Base-by-base conservation (phyloP, 1,140 invertebrate species). In the Euwallacea similis region DNA sequence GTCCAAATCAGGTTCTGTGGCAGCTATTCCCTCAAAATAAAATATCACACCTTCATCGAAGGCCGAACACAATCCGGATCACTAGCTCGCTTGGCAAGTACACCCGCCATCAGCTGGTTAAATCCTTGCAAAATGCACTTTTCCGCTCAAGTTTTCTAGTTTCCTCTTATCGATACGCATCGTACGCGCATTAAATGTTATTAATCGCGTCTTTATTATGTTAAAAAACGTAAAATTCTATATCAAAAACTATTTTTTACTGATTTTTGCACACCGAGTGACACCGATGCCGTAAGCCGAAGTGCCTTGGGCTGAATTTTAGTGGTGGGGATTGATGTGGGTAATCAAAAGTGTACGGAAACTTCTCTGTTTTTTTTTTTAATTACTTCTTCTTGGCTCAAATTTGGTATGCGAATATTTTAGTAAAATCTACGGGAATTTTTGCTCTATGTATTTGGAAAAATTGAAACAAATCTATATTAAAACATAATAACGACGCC, bases 251-350 rank as follows among this genome's bases (percentile, higher is more conserved):
- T 62, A 47, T 66, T 61, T 73, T 72, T 73, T 72, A 71, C 71
- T 69, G 56, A 70, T 73, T 77, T 80, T 78, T 76, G 74, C 76
- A 79, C 76, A 69, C 73, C 72, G 76, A 76, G 71, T 73, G 75
- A 78, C 71, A 72, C 72, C 75, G 79, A 81, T 79, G 78, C 79
- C 77, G 77, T 79, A 81, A 79, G 78, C 80, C 77, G 77, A 81
- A 80, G 78, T 82, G 80, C 81, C 80, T 82, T 77, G 78, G 78
- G 79, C 81, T 81, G 81, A 82, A 82, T 80, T 81, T 82, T 81
- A 79, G 81, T 81, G 80, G 81, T 75, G 77, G 78, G 71, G 67
- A 71, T 73, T 33, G 41, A 74, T 72, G 66, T 16, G 56, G 33
- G 46, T 76, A 75, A 69, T 76, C 76, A 77, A 73, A 16, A 46